Base-by-base conservation (phyloP, 1,140 invertebrate genomes). In the Eufriesea mexicana region DNA sequence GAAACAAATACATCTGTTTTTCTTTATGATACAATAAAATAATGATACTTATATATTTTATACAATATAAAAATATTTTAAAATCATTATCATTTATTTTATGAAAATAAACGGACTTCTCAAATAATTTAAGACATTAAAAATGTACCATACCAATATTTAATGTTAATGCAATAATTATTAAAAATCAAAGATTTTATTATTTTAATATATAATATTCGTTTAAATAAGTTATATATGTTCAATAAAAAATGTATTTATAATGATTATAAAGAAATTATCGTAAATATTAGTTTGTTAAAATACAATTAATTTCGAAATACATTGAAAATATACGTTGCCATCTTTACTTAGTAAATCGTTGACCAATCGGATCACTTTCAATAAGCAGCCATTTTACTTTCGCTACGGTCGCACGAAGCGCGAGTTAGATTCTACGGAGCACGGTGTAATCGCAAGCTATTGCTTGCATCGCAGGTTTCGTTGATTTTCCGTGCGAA, bases 331-430 rank as follows among this genome's bases (percentile, higher is more conserved):
- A 76, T 83, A 49, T 77, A 67, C 45, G 78, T 84, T 83, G 79
- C 80, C 79, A 86, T 84, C 83, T 84, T 90, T 85, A 79, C 57
- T 84, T 28, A 45, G 83, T 84, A 73, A 81, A 64, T 70, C 66
- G 54, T 79, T 10, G 55, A 64, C 93, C 93, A 93, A 93, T 93
- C 74, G 59, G 76, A 86, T 79, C 68, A 45, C 51, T 51, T 66
- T 61, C 51, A 49, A 84, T 61, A 71, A 68, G 47, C 77, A 71
- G 90, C 93, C 92, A 92, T 94, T 84, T 92, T 90, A 90, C 86
- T 91, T 92, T 91, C 89, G 82, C 91, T 94, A 94, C 92, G 91
- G 93, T 93, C 85, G 83, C 86, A 85, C 90, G 93, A 90, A 89
- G 80, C 81, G 54, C 18, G 74, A 57, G 62, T 70, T 76, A 71